Evolutionary conservation across 1,140 invertebrate species (phyloP).

Genomic region (Leptoteleia sp.): DNA sequence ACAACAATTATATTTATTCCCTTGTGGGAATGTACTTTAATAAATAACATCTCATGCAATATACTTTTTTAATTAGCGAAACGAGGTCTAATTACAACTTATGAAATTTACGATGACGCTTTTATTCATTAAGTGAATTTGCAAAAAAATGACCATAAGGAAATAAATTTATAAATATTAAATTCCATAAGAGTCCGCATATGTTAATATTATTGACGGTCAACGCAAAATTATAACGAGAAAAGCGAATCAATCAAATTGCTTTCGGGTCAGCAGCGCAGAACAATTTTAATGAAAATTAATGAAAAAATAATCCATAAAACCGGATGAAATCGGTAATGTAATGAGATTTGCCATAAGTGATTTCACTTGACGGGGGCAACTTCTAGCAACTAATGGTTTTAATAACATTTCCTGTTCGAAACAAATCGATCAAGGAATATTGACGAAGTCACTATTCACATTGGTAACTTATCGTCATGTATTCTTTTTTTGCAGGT

Average conservation of each 20-base stretch:
- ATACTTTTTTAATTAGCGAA: too few species aligned
- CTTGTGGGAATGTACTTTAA: too few species aligned
- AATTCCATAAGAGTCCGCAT: too few species aligned
- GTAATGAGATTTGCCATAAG: constrained; percentile 15
- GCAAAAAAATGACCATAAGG: too few species aligned
- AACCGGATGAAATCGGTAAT: constrained; percentile 10
- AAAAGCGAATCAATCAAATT: background rate
- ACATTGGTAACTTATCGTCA: background rate
- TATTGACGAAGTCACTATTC: constrained; percentile 7
- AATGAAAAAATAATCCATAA: constrained; percentile 12
- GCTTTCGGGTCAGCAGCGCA: background rate
- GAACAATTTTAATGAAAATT: constrained; percentile 8
- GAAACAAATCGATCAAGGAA: constrained; percentile 14
- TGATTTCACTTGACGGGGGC: constrained; percentile 10
- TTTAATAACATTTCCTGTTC: constrained; percentile 10
- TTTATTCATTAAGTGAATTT: too few species aligned
- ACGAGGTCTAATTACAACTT: background rate
- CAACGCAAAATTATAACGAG: too few species aligned
- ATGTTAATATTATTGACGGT: too few species aligned
- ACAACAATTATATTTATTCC: too few species aligned
- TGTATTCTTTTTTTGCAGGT: background rate
- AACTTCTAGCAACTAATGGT: constrained; percentile 32
- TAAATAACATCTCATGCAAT: too few species aligned
- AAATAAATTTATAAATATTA: too few species aligned
- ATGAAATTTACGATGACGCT: too few species aligned